These are phyloP conservation scores for Chloromyia formosa DNA, from an alignment of 2,888 invertebrate genomes.

Conservation along the genomic window DNA sequence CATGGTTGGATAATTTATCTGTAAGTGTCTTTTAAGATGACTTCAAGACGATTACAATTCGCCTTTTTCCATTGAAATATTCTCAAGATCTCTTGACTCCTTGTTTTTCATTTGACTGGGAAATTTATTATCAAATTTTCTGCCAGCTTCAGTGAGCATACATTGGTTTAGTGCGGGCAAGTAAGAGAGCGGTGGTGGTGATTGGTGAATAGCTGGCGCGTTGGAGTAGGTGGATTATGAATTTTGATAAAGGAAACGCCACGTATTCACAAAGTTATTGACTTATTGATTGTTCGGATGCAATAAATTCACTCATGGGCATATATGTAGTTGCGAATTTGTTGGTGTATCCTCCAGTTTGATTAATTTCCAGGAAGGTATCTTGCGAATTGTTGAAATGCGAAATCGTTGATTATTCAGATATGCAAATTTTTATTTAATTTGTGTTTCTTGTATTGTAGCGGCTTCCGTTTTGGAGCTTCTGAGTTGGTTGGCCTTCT, in stretches of 20 bases:
- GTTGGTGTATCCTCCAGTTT: slow-evolving; percentile 16
- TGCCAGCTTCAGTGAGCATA: background rate
- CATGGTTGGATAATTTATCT: slow-evolving; percentile 37
- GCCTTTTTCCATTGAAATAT: slow-evolving; percentile 2
- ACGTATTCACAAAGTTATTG: slow-evolving; percentile 25
- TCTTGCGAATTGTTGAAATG: background rate
- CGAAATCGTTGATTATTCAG: background rate
- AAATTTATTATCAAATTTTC: slow-evolving; percentile 39
- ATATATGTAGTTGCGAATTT: no score
- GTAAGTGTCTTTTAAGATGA: slow-evolving; percentile 37
- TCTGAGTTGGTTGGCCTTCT: background rate
- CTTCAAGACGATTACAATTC: slow-evolving; percentile 41
- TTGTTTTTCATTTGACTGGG: slow-evolving; percentile 20
- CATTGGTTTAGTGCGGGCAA: background rate
- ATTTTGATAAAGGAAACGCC: slow-evolving; percentile 33
- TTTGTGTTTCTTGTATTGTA: slow-evolving; percentile 36
- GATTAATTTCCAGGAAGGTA: slow-evolving; percentile 33
- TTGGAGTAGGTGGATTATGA: slow-evolving; percentile 39
- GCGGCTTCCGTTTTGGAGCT: slow-evolving; percentile 16
- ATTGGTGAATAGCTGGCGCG: background rate
- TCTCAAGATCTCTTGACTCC: background rate
- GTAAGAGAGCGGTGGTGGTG: slow-evolving; percentile 21
- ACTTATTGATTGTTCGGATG: slow-evolving; percentile 15
- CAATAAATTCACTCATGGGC: slow-evolving; percentile 20
- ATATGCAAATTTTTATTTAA: background rate